Evolutionary conservation across 2,888 invertebrate genomes (phyloP), one percentile per base, ranked within the genome.

Genomic region (Melanophora roralis): DNA sequence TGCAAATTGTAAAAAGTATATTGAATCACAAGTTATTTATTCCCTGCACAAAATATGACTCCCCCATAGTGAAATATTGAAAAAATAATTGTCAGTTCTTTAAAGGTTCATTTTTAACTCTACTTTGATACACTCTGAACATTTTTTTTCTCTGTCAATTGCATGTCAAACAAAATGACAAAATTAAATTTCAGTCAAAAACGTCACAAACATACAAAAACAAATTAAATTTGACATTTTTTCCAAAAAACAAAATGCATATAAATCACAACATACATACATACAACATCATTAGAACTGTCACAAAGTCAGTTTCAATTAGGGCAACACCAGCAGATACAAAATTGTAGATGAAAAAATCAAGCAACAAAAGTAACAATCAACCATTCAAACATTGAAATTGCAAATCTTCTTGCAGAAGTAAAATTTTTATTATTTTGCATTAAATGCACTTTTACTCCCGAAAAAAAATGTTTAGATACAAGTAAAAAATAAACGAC

Each of bases 291-390:
- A 85, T 86, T 84, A 84, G 86, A 87, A 86, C 86, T 88, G 87
- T 88, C 88, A 87, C 84, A 88, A 87, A 87, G 88, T 87, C 88
- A 87, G 85, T 85, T 84, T 87, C 86, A 88, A 87, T 88, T 86
- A 88, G 85, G 86, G 84, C 84, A 84, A 83, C 57, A 74, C 19
- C 49, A 71, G 68, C 49, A 77, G 53, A 14, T 38, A 64, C n/a
- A 73, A 45, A 47, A 73, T n/a, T n/a, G n/a, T n/a, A n/a, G 32
- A 40, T 53, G 45, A 11, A 71, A 62, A 60, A 43, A 43, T 19
- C 47, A 16, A 74, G 59, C 47, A 60, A 59, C 16, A 65, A n/a
- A 62, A 53, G 36, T 72, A 34, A 38, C 47, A 49, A 12, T 0
- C 40, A 60, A 3, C 3, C 21, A 60, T 38, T 40, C 11, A 51